A percentile compares a stretch with the other conserved stretches of the same genome.
Conservation (phyloP, 1,140 invertebrate genomes). For the Drosophila repletoides region DNA sequence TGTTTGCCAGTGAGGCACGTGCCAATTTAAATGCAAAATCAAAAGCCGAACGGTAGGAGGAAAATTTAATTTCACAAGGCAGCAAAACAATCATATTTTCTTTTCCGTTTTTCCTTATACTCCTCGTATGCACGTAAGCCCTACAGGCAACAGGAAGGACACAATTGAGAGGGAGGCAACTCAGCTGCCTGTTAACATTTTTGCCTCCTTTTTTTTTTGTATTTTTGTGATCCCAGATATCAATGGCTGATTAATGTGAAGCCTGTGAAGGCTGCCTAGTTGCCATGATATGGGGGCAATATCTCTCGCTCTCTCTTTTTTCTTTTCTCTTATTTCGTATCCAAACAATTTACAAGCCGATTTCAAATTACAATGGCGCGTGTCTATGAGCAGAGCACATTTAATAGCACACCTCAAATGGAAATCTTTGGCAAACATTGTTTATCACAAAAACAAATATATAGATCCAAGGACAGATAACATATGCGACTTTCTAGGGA, state of each 20-base stretch:
- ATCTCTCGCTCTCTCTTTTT: background rate
- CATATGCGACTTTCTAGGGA: background rate
- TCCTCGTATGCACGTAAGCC: conserved; percentile 21
- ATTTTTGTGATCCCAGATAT: conserved; percentile 48
- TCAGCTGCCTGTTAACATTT: conserved; percentile 47
- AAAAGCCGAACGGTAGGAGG: conserved; percentile 48
- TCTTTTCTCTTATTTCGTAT: background rate
- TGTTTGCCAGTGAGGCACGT: conserved; percentile 59
- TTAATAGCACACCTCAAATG: conserved; percentile 2
- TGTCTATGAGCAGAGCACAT: background rate
- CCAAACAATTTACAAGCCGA: conserved; percentile 15
- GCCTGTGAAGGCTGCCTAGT: conserved; percentile 12
- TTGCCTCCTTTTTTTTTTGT: no score
- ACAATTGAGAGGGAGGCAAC: background rate
- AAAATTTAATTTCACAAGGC: conserved; percentile 74
- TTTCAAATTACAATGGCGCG: conserved; percentile 32
- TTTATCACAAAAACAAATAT: conserved; percentile 12
- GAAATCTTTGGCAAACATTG: background rate
- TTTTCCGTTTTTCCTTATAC: conserved; percentile 1
- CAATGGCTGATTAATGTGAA: conserved; percentile 68
- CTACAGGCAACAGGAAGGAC: conserved; percentile 4
- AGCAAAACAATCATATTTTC: conserved; percentile 71
- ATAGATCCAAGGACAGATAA: background rate
- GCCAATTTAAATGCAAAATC: conserved; percentile 78
- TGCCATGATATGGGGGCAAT: background rate